A percentile compares a stretch with the other conserved stretches of the same genome.
These are phyloP conservation scores for Atlantisia rogersi DNA, from an alignment of 2,113 vertebrate species.

Conservation along the genomic window DNA sequence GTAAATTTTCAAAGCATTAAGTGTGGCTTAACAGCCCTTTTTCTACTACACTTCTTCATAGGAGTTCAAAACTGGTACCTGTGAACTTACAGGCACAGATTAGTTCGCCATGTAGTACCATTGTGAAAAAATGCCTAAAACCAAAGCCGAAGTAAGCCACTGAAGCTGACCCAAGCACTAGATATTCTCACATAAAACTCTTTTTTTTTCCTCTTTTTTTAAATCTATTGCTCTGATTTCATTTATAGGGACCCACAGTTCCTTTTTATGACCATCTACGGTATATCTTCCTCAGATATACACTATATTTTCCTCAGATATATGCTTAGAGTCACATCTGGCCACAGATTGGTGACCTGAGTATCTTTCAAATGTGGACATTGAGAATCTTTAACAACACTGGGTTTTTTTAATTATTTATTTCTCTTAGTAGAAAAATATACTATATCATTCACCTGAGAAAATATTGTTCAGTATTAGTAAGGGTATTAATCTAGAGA, in stretches of 20 bases:
- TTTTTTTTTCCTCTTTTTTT: neutral
- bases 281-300: neutral
- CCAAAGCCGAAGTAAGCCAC: neutral
- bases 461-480: neutral
- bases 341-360: neutral
- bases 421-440: neutral
- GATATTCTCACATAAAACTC: neutral
- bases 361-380: neutral
- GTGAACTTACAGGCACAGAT: neutral
- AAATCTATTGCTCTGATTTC: neutral
- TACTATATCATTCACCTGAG: neutral
- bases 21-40: neutral
- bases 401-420: neutral
- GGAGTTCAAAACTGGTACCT: neutral
- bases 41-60: neutral
- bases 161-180: neutral
- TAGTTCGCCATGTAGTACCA: neutral
- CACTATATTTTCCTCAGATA: too few relatives aligned
- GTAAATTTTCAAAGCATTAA: conserved; percentile 7
- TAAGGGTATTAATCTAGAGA: neutral
- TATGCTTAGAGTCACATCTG: neutral
- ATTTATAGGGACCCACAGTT: neutral
- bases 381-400: neutral
- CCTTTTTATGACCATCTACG: neutral
- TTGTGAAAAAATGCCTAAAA: neutral